A percentile compares a stretch with the other conserved stretches of the same genome.
phyloP scores from a whole-genome alignment of 1,140 invertebrate genomes.

The Harlomillsia oculata region DNA sequence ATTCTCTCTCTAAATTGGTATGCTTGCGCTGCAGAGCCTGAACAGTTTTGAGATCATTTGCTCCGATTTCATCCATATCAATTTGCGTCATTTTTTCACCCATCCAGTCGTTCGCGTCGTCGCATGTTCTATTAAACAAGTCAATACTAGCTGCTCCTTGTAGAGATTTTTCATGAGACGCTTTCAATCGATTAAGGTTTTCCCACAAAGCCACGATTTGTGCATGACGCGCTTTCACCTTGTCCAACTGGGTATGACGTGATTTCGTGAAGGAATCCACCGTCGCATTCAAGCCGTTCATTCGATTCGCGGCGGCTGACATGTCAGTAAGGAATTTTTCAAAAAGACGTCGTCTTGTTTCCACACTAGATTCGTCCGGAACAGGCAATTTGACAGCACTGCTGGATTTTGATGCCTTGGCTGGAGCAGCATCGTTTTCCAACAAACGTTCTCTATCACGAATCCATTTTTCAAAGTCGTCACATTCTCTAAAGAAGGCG shows the following conservation, averaged over 20 bases:
- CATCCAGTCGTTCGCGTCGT: constrained; percentile 91
- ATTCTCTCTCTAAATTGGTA: constrained; percentile 77
- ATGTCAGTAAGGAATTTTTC: constrained; percentile 94
- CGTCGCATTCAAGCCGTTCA: constrained; percentile 78
- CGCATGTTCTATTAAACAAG: constrained; percentile 83
- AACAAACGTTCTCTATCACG: constrained; percentile 87
- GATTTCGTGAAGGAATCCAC: constrained; percentile 75
- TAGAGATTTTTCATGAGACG: constrained; percentile 79
- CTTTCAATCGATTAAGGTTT: constrained; percentile 74
- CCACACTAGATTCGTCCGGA: too few relatives aligned
- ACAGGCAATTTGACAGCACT: too few relatives aligned
- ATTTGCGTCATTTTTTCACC: constrained; percentile 75
- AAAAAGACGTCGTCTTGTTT: constrained; percentile 87
- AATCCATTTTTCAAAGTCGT: constrained; percentile 96
- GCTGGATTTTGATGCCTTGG: too few relatives aligned
- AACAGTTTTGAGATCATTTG: constrained; percentile 75
- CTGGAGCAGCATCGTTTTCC: constrained; percentile 67
- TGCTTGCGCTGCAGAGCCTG: constrained; percentile 79
- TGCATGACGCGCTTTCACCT: constrained; percentile 66
- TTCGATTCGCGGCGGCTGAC: constrained; percentile 77
- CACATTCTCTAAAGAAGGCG: constrained; percentile 92
- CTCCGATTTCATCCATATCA: constrained; percentile 62
- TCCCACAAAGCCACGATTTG: constrained; percentile 84
- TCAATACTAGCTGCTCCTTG: constrained; percentile 85
- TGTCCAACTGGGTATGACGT: constrained; percentile 78